These are phyloP conservation scores for Caenorhabditis sp. DNA, from an alignment of 2,888 invertebrate genomes.

Conservation along the genomic window DNA sequence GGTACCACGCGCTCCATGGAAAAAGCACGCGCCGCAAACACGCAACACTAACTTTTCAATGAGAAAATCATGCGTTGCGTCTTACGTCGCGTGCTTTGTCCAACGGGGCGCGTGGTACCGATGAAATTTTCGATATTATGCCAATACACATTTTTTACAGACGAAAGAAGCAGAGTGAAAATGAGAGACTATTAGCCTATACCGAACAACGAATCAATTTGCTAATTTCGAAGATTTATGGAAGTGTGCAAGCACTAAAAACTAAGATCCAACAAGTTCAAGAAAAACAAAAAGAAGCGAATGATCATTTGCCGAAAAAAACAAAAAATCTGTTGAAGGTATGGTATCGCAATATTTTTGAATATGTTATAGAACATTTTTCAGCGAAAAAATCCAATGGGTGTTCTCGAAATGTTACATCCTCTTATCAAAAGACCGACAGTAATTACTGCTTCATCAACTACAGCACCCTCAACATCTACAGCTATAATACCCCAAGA, in stretches of 20 bases:
- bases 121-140: too few species aligned
- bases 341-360: background rate
- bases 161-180: slow-evolving; percentile 7
- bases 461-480: background rate
- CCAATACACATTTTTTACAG: slow-evolving; percentile 1
- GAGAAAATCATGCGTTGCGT: too few species aligned
- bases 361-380: background rate
- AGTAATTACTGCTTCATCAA: background rate
- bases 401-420: too few species aligned
- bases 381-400: too few species aligned
- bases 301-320: background rate
- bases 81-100: too few species aligned
- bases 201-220: slow-evolving; percentile 10
- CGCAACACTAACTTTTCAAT: too few species aligned
- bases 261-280: background rate
- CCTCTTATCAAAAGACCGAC: background rate
- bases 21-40: too few species aligned
- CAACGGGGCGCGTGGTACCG: too few species aligned
- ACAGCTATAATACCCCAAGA: background rate
- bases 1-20: too few species aligned
- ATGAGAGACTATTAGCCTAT: slow-evolving; percentile 6
- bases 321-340: background rate
- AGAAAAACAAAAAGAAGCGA: background rate
- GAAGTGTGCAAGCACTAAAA: slow-evolving; percentile 6
- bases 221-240: slow-evolving; percentile 8